Conservation (phyloP, 2,113 vertebrate species). For the Axis porcinus region DNA sequence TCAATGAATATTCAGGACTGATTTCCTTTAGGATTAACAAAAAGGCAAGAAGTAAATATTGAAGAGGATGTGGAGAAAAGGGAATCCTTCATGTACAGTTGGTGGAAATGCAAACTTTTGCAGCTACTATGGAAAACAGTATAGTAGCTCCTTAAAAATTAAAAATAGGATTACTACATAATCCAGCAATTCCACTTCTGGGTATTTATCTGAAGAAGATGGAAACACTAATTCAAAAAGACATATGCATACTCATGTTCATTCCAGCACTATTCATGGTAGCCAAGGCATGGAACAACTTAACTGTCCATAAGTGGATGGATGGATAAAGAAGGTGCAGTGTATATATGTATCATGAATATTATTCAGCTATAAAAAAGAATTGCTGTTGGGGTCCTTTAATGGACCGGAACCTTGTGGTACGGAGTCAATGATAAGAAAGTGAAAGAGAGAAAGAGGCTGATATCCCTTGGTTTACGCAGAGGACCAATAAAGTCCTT, state of each 20-base stretch:
- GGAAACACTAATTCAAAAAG: background rate
- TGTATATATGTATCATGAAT: background rate
- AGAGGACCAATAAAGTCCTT: too few relatives aligned
- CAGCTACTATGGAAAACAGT: background rate
- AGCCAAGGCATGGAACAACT: background rate
- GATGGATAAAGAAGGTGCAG: background rate
- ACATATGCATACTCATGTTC: background rate
- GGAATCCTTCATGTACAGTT: background rate
- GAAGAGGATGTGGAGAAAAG: background rate
- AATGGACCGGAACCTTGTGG: too few relatives aligned
- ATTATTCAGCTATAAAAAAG: background rate
- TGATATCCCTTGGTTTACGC: too few relatives aligned
- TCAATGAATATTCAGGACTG: background rate
- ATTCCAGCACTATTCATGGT: background rate
- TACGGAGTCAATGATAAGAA: too few relatives aligned
- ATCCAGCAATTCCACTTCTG: background rate
- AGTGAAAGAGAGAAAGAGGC: too few relatives aligned
- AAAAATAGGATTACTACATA: background rate
- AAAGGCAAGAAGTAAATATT: background rate
- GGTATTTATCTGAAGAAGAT: background rate
- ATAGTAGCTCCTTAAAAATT: background rate
- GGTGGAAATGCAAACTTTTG: background rate
- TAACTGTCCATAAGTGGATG: background rate
- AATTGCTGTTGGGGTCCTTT: background rate
- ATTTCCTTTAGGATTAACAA: background rate